Conservation (phyloP, 2,888 invertebrate species). For the Lochmaea crataegi region DNA sequence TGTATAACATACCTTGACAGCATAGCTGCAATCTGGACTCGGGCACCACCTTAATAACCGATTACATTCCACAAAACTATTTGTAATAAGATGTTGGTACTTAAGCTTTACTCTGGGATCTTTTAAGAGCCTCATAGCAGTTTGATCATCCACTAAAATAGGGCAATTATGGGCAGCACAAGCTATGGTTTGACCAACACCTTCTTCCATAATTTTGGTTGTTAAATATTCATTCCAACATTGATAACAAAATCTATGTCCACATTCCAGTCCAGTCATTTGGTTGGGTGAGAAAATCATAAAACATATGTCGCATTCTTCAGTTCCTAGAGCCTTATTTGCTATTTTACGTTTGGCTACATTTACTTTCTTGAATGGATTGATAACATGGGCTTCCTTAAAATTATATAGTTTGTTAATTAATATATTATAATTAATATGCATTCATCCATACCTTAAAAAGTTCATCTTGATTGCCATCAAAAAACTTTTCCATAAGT, state of each 20-base stretch:
- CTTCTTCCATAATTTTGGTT: constrained; percentile 98
- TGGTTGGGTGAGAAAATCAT: constrained; percentile 80
- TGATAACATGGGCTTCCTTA: constrained; percentile 90
- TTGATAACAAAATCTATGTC: constrained; percentile 93
- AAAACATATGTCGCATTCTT: constrained; percentile 96
- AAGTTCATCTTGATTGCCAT: constrained; percentile 93
- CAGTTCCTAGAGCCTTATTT: constrained; percentile 79
- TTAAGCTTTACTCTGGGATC: constrained; percentile 90
- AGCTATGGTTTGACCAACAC: constrained; percentile 94
- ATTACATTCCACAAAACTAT: constrained; percentile 99
- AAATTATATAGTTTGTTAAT: constrained; percentile 3
- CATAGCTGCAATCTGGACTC: constrained; percentile 97
- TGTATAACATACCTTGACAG: constrained; percentile 73
- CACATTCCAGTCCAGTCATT: constrained; percentile 97
- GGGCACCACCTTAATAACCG: constrained; percentile 98
- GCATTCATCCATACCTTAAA: constrained; percentile 69
- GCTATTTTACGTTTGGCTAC: constrained; percentile 76
- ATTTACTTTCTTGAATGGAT: constrained; percentile 85
- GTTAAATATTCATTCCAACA: constrained; percentile 99
- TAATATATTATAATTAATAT: background rate
- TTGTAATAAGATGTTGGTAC: constrained; percentile 97
- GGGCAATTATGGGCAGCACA: constrained; percentile 98
- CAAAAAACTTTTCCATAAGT: constrained; percentile 96
- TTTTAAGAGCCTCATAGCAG: constrained; percentile 90
- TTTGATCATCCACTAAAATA: constrained; percentile 96